phyloP scores from a whole-genome alignment of 30 jellyfish, hydroid and myxozoan species.

The Nemopilema nomurai region DNA sequence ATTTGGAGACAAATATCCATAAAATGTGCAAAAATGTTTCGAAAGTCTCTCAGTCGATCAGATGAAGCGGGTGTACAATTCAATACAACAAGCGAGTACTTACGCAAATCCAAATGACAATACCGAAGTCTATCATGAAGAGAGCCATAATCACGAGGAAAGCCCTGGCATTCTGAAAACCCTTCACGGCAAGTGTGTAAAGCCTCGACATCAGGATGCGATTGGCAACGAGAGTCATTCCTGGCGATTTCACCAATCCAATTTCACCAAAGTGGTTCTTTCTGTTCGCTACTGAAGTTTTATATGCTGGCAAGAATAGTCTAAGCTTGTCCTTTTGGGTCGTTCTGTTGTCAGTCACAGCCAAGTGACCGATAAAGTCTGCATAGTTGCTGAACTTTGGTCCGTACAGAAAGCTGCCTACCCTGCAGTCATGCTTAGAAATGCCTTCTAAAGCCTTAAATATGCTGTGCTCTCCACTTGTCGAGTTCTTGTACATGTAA shows the following conservation, averaged over 20 bases:
- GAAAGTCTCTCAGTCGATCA: background rate
- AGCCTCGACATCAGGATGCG: constrained; percentile 28
- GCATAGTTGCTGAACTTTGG: constrained; percentile 3
- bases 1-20: too few relatives aligned
- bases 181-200: constrained; percentile 20
- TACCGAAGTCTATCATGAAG: constrained; percentile 32
- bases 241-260: constrained; percentile 49
- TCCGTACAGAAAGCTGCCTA: background rate
- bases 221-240: constrained; percentile 44
- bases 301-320: constrained; percentile 49
- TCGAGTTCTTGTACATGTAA: constrained; percentile 1
- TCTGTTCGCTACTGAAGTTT: background rate
- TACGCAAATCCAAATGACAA: constrained; percentile 45
- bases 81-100: background rate
- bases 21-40: too few relatives aligned
- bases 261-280: constrained; percentile 4
- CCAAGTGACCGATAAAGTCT: constrained; percentile 9
- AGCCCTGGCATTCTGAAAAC: constrained; percentile 14
- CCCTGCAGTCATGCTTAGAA: constrained; percentile 1
- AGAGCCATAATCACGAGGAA: constrained; percentile 10
- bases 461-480: background rate
- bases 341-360: background rate
- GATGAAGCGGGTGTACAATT: background rate
- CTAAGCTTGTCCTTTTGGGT: background rate
- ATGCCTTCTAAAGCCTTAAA: background rate